phyloP scores from a whole-genome alignment of 2,888 invertebrate genomes.

The Cancer borealis region DNA sequence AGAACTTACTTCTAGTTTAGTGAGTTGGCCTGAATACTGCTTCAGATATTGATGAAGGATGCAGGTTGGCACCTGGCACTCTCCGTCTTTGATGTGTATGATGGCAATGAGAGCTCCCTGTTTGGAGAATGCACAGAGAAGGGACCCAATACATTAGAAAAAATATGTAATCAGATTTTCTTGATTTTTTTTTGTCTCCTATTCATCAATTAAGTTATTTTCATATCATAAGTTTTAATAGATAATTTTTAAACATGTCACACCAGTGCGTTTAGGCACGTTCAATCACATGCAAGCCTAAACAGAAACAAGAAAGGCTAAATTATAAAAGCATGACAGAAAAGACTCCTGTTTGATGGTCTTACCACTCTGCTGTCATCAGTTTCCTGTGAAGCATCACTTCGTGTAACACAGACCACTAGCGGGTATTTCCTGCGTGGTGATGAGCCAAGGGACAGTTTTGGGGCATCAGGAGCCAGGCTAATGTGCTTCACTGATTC shows the following conservation, averaged over 20 bases:
- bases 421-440: constrained; percentile 89
- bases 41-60: constrained; percentile 85
- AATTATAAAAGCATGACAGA: neutral
- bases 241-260: neutral
- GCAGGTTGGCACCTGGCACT: constrained; percentile 89
- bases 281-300: neutral
- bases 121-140: constrained; percentile 81
- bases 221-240: neutral
- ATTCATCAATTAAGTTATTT: neutral
- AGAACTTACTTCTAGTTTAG: constrained; percentile 50
- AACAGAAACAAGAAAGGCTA: neutral
- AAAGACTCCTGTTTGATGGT: neutral
- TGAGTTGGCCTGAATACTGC: constrained; percentile 65
- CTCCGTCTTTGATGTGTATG: constrained; percentile 90
- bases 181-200: neutral
- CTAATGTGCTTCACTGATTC: constrained; percentile 43
- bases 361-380: constrained; percentile 59
- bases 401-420: constrained; percentile 82
- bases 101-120: constrained; percentile 91
- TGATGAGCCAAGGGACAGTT: constrained; percentile 86
- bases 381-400: constrained; percentile 18
- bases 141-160: neutral
- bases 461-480: neutral
- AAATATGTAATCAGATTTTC: neutral
- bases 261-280: neutral